A percentile compares a stretch with the other conserved stretches of the same genome.
Evolutionary conservation across 53 echinoderm and acorn worm species (phyloP).

Genomic region (Pentamera pediparva): DNA sequence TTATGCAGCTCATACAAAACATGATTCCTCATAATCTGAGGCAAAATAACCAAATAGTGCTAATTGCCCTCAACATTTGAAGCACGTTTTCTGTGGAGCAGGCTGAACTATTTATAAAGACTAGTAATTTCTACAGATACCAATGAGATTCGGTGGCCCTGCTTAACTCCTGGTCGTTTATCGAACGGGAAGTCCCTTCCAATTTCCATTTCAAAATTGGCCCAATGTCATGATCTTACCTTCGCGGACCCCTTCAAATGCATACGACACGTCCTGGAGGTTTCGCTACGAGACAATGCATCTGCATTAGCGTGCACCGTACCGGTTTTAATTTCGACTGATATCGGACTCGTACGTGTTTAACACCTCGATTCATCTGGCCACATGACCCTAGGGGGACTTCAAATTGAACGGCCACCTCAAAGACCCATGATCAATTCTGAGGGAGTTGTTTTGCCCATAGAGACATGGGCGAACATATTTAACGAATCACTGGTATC

Average conservation of each 20-base stretch:
- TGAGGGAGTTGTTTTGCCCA: conserved; percentile 14
- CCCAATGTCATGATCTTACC: neutral
- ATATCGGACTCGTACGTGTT: conserved; percentile 28
- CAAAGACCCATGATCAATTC: conserved; percentile 31
- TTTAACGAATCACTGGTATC: conserved; percentile 6
- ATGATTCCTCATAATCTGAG: neutral
- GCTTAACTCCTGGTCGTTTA: no score
- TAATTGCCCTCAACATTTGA: conserved; percentile 3
- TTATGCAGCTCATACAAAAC: conserved; percentile 17
- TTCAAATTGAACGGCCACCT: conserved; percentile 28
- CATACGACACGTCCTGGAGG: neutral
- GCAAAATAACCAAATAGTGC: neutral
- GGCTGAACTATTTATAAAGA: neutral
- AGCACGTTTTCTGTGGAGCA: conserved; percentile 10
- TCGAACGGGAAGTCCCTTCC: neutral
- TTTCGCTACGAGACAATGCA: conserved; percentile 14
- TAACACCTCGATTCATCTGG: conserved; percentile 33
- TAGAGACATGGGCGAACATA: conserved; percentile 35
- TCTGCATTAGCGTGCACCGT: conserved; percentile 46
- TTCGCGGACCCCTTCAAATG: neutral
- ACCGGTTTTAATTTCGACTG: conserved; percentile 17
- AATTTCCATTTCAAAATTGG: neutral
- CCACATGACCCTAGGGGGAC: conserved; percentile 26
- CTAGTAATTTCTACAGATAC: conserved; percentile 9
- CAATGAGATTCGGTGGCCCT: conserved; percentile 26